Evolutionary conservation across 2,797 vertebrate species (phyloP).

Genomic region (Podarcis siculus): DNA sequence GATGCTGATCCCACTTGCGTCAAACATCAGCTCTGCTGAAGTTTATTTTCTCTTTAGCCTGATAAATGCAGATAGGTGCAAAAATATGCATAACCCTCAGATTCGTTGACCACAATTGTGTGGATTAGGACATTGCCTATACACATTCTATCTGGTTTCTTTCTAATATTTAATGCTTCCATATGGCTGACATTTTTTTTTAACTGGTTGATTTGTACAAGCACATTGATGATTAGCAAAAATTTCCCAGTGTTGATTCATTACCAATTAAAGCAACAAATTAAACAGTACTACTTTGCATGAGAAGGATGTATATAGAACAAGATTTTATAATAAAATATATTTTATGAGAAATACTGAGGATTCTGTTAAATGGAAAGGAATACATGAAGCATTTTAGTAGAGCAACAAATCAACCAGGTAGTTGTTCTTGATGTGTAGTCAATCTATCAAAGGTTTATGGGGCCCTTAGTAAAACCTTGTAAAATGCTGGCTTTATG

Average conservation of each 20-base stretch:
- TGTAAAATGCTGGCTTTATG: background rate
- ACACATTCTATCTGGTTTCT: no score
- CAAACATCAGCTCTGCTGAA: background rate
- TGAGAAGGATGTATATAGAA: background rate
- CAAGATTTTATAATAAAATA: background rate
- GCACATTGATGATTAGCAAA: background rate
- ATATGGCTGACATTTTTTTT: no score
- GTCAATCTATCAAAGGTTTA: slow-evolving; percentile 8
- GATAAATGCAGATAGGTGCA: background rate
- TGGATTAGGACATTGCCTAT: background rate
- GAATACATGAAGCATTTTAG: background rate
- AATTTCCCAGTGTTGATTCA: background rate
- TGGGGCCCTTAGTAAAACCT: background rate
- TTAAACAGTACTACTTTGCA: background rate
- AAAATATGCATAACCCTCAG: background rate
- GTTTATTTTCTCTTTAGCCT: background rate
- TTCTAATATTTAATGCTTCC: background rate
- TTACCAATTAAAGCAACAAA: background rate
- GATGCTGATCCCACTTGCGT: background rate
- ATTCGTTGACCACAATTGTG: background rate
- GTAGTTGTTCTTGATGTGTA: background rate
- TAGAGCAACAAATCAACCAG: background rate
- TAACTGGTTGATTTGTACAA: background rate
- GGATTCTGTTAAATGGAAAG: background rate
- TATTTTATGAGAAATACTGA: background rate